These are phyloP conservation scores for Furnarius figulus DNA, from an alignment of 2,113 vertebrate genomes.

Conservation along the genomic window DNA sequence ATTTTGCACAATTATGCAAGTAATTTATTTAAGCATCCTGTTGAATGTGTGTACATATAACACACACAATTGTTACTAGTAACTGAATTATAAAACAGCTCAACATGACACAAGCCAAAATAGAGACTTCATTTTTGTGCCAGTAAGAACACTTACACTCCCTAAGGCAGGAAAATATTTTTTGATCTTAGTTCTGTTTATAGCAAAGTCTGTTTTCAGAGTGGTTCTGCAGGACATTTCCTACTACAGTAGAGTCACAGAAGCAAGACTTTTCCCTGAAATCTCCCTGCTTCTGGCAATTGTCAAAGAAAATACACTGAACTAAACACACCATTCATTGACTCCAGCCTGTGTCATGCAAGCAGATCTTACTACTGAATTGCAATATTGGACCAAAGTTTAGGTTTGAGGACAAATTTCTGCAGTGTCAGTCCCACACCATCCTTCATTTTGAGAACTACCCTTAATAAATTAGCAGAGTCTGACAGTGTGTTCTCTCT, in stretches of 20 bases:
- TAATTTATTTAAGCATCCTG: constrained; percentile 22
- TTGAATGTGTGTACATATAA: neutral
- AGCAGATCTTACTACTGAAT: neutral
- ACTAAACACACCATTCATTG: neutral
- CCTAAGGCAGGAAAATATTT: neutral
- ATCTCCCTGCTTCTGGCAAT: neutral
- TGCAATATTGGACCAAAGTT: neutral
- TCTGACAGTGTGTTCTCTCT: neutral
- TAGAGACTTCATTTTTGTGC: neutral
- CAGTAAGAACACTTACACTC: neutral
- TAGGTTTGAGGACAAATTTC: neutral
- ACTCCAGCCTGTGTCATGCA: neutral
- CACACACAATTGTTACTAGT: neutral
- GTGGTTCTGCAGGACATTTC: neutral
- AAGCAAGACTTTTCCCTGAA: neutral
- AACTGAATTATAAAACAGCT: constrained; percentile 12
- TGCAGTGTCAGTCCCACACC: neutral
- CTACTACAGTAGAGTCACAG: neutral
- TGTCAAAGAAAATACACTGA: neutral
- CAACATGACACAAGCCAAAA: neutral
- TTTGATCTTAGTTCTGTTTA: neutral
- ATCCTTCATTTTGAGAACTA: neutral
- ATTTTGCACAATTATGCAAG: constrained; percentile 19
- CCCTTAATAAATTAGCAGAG: neutral
- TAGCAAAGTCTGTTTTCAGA: neutral